Evolutionary conservation across 2,888 invertebrate species (phyloP).

Genomic region (Morinoia aosen): DNA sequence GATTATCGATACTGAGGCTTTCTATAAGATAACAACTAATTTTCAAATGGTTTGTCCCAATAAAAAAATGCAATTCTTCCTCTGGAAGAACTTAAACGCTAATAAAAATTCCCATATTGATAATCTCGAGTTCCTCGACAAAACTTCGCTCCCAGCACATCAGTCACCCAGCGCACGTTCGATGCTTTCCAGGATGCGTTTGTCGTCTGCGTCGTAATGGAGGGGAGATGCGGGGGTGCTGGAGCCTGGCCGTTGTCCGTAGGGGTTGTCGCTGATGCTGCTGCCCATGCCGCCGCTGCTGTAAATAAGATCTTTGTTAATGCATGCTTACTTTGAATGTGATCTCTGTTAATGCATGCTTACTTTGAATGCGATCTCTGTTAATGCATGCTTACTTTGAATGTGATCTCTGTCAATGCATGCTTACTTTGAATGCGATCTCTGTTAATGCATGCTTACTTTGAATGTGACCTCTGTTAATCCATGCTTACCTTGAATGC

Average conservation of each 20-base stretch:
- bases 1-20: not conserved
- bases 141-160: not conserved
- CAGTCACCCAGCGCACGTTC: constrained; percentile 64
- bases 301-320: not conserved
- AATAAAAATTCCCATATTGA: not conserved
- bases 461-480: no score
- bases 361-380: not conserved
- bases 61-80: not conserved
- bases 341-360: not conserved
- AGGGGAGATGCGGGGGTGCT: constrained; percentile 49
- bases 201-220: constrained; percentile 64
- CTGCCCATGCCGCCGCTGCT: not conserved
- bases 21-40: not conserved
- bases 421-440: not conserved
- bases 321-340: not conserved
- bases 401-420: not conserved
- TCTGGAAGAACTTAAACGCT: not conserved
- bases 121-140: not conserved
- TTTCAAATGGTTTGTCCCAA: not conserved
- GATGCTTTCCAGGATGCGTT: constrained; percentile 66
- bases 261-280: constrained; percentile 6
- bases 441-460: no score
- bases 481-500: no score
- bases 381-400: not conserved
- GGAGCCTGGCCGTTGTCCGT: not conserved